Evolutionary conservation across 2,797 vertebrate genomes (phyloP).

Genomic region (Enteromius argenteus): DNA sequence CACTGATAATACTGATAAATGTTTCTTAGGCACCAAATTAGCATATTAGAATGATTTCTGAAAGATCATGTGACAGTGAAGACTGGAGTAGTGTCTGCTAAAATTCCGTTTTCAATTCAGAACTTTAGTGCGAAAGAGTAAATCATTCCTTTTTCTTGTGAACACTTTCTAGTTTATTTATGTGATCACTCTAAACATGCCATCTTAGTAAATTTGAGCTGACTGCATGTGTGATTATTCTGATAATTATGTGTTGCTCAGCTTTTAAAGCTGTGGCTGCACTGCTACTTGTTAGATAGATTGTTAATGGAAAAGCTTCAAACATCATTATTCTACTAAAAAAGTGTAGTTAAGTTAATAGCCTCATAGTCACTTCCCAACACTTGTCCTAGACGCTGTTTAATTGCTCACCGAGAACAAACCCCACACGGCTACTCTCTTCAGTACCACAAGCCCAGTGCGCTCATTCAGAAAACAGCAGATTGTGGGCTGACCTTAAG

Average conservation of each 20-base stretch:
- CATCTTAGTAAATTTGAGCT: background rate
- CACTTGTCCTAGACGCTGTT: background rate
- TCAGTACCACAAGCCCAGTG: slow-evolving; percentile 8
- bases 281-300: background rate
- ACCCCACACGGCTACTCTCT: slow-evolving; percentile 5
- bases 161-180: background rate
- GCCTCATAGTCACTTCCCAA: background rate
- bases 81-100: background rate
- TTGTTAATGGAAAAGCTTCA: background rate
- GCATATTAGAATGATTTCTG: background rate
- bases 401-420: slow-evolving; percentile 8
- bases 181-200: background rate
- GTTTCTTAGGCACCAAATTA: background rate
- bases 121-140: background rate
- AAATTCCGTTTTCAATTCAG: background rate
- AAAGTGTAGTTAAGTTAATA: background rate
- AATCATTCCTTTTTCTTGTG: background rate
- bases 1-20: background rate
- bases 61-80: background rate
- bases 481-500: slow-evolving; percentile 15
- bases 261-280: background rate
- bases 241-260: background rate
- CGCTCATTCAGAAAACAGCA: slow-evolving; percentile 40
- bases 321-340: background rate
- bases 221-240: background rate